Conservation (phyloP, 37 sponge, comb jelly and placozoan species). For the Eunapius fragilis region DNA sequence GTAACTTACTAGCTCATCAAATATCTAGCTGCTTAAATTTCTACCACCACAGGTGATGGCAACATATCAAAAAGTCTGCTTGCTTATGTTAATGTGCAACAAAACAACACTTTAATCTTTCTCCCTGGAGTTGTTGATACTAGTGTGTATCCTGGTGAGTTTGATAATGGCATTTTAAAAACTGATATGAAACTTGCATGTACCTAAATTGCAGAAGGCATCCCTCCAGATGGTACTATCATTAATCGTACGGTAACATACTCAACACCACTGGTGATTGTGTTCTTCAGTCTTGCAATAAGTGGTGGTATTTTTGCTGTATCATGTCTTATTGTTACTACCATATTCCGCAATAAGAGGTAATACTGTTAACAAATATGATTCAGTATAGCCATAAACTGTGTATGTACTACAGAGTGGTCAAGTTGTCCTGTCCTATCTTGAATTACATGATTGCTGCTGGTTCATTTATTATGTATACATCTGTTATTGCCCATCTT, state of each 20-base stretch:
- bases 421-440: slow-evolving; percentile 31
- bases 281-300: background rate
- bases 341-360: slow-evolving; percentile 25
- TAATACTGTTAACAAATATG: too few species aligned
- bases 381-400: too few species aligned
- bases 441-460: slow-evolving; percentile 20
- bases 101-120: too few species aligned
- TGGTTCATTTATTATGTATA: slow-evolving; percentile 9
- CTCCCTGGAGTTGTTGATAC: too few species aligned
- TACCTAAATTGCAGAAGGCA: slow-evolving; percentile 27
- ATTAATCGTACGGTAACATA: background rate
- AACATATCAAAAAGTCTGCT: too few species aligned
- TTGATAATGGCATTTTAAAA: slow-evolving; percentile 3
- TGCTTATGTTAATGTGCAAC: too few species aligned
- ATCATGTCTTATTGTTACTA: slow-evolving; percentile 25
- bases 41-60: background rate
- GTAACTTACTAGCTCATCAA: too few species aligned
- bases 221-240: slow-evolving; percentile 14
- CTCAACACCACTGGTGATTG: slow-evolving; percentile 4
- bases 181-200: slow-evolving; percentile 17
- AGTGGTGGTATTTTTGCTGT: slow-evolving; percentile 19
- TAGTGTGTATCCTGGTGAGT: slow-evolving; percentile 1
- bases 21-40: too few species aligned
- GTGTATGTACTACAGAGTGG: slow-evolving; percentile 8
- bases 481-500: slow-evolving; percentile 7